Base-by-base conservation (phyloP, 2,888 invertebrate species). In the Andrena fulva region DNA sequence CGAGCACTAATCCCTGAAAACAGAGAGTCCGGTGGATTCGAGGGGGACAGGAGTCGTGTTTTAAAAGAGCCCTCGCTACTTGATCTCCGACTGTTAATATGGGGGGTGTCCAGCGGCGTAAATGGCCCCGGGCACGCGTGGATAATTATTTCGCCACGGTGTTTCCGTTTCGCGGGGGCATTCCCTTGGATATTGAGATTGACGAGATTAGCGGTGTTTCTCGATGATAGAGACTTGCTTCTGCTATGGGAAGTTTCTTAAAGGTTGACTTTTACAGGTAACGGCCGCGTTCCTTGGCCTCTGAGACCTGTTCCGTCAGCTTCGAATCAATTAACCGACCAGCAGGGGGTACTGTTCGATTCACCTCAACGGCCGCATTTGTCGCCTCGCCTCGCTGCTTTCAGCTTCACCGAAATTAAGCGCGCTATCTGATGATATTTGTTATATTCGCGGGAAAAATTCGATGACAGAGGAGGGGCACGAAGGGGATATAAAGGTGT, bases 1-100 rank as follows among this genome's bases (percentile, higher is more conserved):
- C 87, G 87, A 80, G 76, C 80, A 54, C 60, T 87, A 85, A 87
- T 87, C 87, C 82, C 63, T 16, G 71, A 67, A 79, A 84, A 77
- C 82, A 77, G 63, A 87, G 85, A 64, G 77, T 63, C 71, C 27
- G 82, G 54, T 48, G 62, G 48, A 78, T 59, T 56, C 64, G 42
- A 4, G 20, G 62, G 54, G 42, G 67, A 68, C 67, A 69, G 12
- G 33, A 62, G 35, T 54, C 59, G 50, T 54, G 33, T 54, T 78
- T 80, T 60, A 54, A 78, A 66, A 62, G 66, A 60, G 67, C 78
- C 77, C 10, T 29, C 2, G 12, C 71, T 27, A 42, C 52, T 35
- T 27, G 4, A 27, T 72, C 8, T 6, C n/a, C 60, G 12, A 62
- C 12, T 62, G n/a, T 31, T 62, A 62, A 62, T 33, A 16, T 10